phyloP scores from a whole-genome alignment of 92 coral and sea anemone genomes.

The Epizoanthus stellaris region DNA sequence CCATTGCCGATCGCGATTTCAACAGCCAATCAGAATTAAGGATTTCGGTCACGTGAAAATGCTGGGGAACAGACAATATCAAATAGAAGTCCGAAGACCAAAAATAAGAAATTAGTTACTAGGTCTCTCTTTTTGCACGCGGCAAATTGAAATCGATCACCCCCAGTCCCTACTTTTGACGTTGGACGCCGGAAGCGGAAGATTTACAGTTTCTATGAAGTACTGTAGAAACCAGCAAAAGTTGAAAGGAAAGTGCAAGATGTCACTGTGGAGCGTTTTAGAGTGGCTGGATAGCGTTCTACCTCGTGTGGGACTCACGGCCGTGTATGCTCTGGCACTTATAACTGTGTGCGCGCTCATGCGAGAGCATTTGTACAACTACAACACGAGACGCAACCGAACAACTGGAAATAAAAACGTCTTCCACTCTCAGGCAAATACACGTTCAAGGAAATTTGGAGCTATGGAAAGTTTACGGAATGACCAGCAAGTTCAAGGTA shows the following conservation, averaged over 20 bases:
- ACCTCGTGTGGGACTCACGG: conserved; percentile 68
- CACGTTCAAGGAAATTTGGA: conserved; percentile 12
- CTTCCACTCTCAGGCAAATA: background rate
- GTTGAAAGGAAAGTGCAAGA: background rate
- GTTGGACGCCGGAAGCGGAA: conserved; percentile 4
- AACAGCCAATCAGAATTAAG: no score
- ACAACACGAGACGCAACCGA: conserved; percentile 5
- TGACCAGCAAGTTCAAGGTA: background rate
- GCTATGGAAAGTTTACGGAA: conserved; percentile 18
- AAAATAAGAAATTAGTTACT: no score
- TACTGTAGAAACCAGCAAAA: background rate
- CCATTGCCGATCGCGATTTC: no score
- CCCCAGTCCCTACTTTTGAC: no score
- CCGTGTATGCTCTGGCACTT: conserved; percentile 63
- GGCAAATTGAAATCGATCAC: no score
- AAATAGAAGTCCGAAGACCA: no score
- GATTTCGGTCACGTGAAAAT: no score
- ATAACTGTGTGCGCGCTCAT: conserved; percentile 46
- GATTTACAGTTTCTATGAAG: no score
- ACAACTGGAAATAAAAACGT: background rate
- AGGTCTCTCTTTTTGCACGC: no score
- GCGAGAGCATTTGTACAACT: conserved; percentile 8
- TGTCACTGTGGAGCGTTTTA: conserved; percentile 55
- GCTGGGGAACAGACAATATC: no score
- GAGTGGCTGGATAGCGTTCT: conserved; percentile 64